Base-by-base conservation (phyloP, 2,113 vertebrate genomes). In the Thunnus maccoyii region DNA sequence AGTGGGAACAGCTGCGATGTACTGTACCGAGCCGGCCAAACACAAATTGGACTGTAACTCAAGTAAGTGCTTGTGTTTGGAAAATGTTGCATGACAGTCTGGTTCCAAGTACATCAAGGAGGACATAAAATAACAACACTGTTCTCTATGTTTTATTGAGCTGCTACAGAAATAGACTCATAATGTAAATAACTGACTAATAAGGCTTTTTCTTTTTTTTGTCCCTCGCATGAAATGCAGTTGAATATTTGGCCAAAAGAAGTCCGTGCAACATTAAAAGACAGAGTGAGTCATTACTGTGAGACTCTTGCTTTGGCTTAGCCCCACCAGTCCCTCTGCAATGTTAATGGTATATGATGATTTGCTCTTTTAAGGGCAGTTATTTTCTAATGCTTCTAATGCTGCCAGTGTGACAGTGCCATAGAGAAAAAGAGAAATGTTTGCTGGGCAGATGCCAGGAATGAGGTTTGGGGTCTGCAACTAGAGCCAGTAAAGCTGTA, bases 401-500 rank as follows among this genome's bases (percentile, higher is more conserved):
- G 73, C 72, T 89, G 73, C 47, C 67, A 61, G 58, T 32, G 68
- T 74, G 86, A 85, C 74, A 86, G 92, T 94, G 85, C 91, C 87
- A 89, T 87, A 85, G 92, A 94, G 91, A 94, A 91, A 88, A 90
- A 85, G 87, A 88, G 75, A 89, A 74, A 90, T 85, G 90, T 89
- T 83, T 72, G 69, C 74, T 86, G 88, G 89, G 81, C 67, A 61
- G 58, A 78, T 69, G 67, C 92, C 91, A 91, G 90, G 89, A 85
- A 87, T 91, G 91, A 93, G 86, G 74, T 88, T 87, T 84, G 83
- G 83, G 78, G 72, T 90, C 91, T 96, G 95, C 92, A 96, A 97
- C 96, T 96, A 96, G 97, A 95, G 91, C 95, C 93, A 92, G 95
- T 94, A 93, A 95, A 96, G 96, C 96, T 92, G 92, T 83, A 80